These are phyloP conservation scores for Mormyrops attenuatus DNA, from an alignment of 2,797 vertebrate genomes.

Conservation along the genomic window DNA sequence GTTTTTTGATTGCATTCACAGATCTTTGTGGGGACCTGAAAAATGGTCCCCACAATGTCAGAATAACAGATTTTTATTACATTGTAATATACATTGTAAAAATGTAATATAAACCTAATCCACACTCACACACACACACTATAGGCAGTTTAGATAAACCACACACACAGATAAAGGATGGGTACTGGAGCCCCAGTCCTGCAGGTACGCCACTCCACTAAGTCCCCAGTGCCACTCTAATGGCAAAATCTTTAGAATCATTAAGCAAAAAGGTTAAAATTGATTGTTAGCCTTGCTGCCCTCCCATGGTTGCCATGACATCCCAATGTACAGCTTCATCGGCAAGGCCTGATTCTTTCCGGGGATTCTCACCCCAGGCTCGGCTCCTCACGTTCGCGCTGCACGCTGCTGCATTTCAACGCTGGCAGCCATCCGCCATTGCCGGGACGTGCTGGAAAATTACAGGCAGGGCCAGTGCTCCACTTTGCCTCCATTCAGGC, in stretches of 20 bases:
- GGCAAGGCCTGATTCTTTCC: slow-evolving; percentile 26
- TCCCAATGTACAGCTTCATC: background rate
- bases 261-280: background rate
- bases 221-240: background rate
- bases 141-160: background rate
- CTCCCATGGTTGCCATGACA: background rate
- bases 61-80: too few species aligned
- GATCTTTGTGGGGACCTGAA: too few species aligned
- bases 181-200: background rate
- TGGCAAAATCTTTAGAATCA: background rate
- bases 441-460: slow-evolving; percentile 45
- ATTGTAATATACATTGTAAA: too few species aligned
- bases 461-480: slow-evolving; percentile 43
- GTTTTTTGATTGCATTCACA: too few species aligned
- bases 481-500: slow-evolving; percentile 37
- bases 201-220: background rate
- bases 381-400: background rate
- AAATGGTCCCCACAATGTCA: too few species aligned
- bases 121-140: background rate
- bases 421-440: slow-evolving; percentile 39
- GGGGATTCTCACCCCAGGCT: slow-evolving; percentile 28
- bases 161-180: background rate
- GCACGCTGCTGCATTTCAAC: slow-evolving; percentile 28
- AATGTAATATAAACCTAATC: background rate
- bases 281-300: background rate